Conservation (phyloP, 1,140 invertebrate species). For the Sycophila sp. region DNA sequence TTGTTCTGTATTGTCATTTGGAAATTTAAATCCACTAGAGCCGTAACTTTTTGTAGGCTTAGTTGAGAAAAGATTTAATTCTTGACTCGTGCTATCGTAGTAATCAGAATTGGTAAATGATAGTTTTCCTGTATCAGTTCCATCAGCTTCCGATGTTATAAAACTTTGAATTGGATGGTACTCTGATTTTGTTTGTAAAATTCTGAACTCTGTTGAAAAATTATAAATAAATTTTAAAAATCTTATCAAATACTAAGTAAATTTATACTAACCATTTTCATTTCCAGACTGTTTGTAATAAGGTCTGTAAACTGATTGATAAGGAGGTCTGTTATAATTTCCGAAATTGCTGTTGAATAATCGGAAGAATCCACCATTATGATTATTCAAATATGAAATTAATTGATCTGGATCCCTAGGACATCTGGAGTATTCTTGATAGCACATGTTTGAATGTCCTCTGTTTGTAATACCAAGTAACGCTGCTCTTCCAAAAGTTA, state of each 20-base stretch:
- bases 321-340: constrained; percentile 3
- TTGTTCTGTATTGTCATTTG: constrained; percentile 36
- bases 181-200: background rate
- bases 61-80: constrained; percentile 35
- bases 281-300: constrained; percentile 16
- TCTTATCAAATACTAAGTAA: background rate
- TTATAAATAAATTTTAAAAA: background rate
- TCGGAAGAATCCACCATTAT: constrained; percentile 85
- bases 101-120: constrained; percentile 37
- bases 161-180: background rate
- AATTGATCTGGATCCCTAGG: constrained; percentile 77
- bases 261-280: background rate
- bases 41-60: constrained; percentile 24
- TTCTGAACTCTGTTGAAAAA: background rate
- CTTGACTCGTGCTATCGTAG: background rate
- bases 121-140: constrained; percentile 38
- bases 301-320: background rate
- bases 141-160: constrained; percentile 23
- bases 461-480: constrained; percentile 75
- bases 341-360: constrained; percentile 68
- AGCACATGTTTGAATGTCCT: constrained; percentile 72
- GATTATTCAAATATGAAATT: constrained; percentile 83
- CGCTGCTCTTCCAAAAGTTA: constrained; percentile 77
- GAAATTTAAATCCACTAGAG: constrained; percentile 44
- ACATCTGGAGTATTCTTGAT: constrained; percentile 76